Conservation (phyloP, 2,888 invertebrate species). For the Argyra leucocephala region DNA sequence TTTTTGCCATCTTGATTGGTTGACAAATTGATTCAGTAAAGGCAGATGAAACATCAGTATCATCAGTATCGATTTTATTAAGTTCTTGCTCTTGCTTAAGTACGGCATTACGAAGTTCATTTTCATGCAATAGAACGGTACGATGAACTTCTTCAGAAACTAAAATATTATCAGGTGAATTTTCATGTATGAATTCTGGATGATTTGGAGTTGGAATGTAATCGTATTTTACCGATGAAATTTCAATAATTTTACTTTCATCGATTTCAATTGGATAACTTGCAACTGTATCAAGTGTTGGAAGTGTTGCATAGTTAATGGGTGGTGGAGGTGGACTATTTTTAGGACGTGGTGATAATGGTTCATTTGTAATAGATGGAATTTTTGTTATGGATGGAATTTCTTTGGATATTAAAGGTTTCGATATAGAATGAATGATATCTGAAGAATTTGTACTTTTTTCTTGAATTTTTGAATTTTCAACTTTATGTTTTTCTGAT, state of each 20-base stretch:
- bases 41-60: conserved; percentile 17
- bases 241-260: conserved; percentile 36
- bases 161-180: conserved; percentile 39
- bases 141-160: conserved; percentile 41
- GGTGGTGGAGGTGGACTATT: conserved; percentile 44
- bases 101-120: conserved; percentile 39
- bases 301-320: conserved; percentile 37
- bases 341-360: conserved; percentile 33
- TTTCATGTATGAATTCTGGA: conserved; percentile 39
- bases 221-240: conserved; percentile 30
- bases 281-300: conserved; percentile 26
- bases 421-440: background rate
- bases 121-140: conserved; percentile 39
- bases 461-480: background rate
- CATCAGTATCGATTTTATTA: conserved; percentile 10
- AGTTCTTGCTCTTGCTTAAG: conserved; percentile 26
- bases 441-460: background rate
- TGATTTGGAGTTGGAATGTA: conserved; percentile 34
- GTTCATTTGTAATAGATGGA: conserved; percentile 19
- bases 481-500: background rate
- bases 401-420: conserved; percentile 17
- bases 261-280: conserved; percentile 21
- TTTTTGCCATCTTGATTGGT: conserved; percentile 12
- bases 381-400: conserved; percentile 20
- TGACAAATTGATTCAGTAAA: conserved; percentile 10